Conservation (phyloP, 2,113 vertebrate species). For the Anser brachyrhynchus region DNA sequence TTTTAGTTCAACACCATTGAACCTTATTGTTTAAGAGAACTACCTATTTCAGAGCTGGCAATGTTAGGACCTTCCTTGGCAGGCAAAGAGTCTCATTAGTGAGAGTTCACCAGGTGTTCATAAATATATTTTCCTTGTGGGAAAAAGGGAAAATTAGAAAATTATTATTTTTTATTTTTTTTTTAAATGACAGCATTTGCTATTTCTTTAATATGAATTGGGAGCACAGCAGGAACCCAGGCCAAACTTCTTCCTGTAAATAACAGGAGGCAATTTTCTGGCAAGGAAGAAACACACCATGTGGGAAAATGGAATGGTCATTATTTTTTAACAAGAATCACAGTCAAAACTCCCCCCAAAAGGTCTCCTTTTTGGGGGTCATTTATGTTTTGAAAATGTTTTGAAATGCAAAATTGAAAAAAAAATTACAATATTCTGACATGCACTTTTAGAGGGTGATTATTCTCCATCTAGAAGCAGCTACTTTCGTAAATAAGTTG, state of each 20-base stretch:
- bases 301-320: neutral
- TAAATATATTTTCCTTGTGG: neutral
- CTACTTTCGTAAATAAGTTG: neutral
- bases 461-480: neutral
- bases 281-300: neutral
- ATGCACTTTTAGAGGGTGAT: neutral
- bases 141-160: neutral
- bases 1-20: neutral
- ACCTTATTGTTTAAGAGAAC: neutral
- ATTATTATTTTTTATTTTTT: neutral
- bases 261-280: neutral
- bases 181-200: neutral
- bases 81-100: neutral
- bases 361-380: neutral
- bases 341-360: neutral
- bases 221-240: neutral
- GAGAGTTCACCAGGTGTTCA: slow-evolving; percentile 25
- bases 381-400: neutral
- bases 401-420: neutral
- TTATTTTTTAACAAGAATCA: neutral
- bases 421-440: neutral
- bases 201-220: slow-evolving; percentile 14
- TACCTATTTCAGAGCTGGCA: neutral
- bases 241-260: neutral
- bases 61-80: neutral